phyloP scores from a whole-genome alignment of 2,797 vertebrate genomes.

The Erithacus rubecula region DNA sequence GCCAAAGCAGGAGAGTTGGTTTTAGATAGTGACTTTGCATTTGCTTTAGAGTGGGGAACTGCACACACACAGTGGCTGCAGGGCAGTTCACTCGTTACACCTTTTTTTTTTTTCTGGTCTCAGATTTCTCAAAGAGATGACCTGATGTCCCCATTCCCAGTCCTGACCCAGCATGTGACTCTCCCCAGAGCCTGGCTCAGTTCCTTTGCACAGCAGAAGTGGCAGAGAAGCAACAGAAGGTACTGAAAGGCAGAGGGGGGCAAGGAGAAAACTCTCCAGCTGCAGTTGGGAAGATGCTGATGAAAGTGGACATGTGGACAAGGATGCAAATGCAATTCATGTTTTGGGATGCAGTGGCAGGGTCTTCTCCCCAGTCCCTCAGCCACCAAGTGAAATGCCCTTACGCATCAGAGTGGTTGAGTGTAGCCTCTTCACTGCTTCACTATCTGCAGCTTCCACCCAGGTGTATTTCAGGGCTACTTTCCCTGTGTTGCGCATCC shows the following conservation, averaged over 20 bases:
- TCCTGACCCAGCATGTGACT: background rate
- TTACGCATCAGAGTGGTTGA: background rate
- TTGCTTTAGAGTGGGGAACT: background rate
- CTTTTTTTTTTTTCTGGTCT: background rate
- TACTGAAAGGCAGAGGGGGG: background rate
- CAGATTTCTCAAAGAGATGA: background rate
- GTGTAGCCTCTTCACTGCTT: background rate
- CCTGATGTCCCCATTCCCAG: background rate
- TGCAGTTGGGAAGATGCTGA: background rate
- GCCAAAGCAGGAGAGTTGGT: background rate
- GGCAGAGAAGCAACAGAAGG: background rate
- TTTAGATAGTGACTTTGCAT: background rate
- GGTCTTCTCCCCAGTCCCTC: background rate
- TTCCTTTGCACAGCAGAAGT: background rate
- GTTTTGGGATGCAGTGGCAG: too few species aligned
- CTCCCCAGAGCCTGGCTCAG: background rate
- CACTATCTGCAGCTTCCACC: slow-evolving; percentile 67
- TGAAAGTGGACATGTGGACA: too few species aligned
- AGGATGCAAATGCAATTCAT: too few species aligned
- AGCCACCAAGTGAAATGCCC: background rate
- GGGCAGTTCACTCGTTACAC: background rate
- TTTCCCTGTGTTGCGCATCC: slow-evolving; percentile 79
- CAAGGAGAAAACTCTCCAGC: background rate
- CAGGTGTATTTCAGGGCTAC: slow-evolving; percentile 84
- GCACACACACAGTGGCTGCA: background rate